phyloP scores from a whole-genome alignment of 2,888 invertebrate genomes.

The Drosophila multiciliata region DNA sequence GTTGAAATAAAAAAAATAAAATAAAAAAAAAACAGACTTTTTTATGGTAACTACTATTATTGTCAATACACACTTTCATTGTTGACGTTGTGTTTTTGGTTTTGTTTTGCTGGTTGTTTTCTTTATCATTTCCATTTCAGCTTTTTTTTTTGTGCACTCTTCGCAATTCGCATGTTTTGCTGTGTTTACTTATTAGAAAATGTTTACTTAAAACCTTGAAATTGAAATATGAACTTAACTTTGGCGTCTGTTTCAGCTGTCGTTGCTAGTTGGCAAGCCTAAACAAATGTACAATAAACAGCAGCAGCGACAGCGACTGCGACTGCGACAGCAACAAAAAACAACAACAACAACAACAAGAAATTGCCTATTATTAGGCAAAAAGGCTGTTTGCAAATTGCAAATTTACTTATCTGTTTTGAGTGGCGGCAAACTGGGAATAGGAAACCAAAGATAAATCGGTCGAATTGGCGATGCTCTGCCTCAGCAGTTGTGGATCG shows the following conservation, averaged over 20 bases:
- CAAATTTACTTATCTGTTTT: constrained; percentile 49
- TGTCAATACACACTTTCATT: constrained; percentile 26
- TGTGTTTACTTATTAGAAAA: constrained; percentile 54
- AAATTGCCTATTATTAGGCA: constrained; percentile 33
- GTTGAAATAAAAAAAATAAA: neutral
- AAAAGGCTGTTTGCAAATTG: constrained; percentile 51
- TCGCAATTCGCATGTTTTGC: constrained; percentile 29
- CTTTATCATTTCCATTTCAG: constrained; percentile 20
- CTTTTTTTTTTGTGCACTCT: constrained; percentile 25
- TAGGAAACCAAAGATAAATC: neutral
- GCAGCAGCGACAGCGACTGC: constrained; percentile 19
- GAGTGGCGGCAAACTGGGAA: constrained; percentile 28
- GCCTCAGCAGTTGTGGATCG: neutral
- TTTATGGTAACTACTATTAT: constrained; percentile 16
- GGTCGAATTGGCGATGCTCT: constrained; percentile 28
- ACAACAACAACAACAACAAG: constrained; percentile 18
- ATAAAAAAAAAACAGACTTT: constrained; percentile 6
- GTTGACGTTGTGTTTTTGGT: constrained; percentile 4
- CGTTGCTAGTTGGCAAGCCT: constrained; percentile 37
- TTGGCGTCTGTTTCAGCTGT: constrained; percentile 55
- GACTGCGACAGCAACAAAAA: neutral
- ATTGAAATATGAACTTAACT: constrained; percentile 75
- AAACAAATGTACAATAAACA: constrained; percentile 61
- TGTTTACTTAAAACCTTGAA: constrained; percentile 73
- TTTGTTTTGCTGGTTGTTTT: constrained; percentile 5